Evolutionary conservation across 1,140 invertebrate species (phyloP), one percentile per base, ranked within the genome.

Genomic region (Eueides isabella): DNA sequence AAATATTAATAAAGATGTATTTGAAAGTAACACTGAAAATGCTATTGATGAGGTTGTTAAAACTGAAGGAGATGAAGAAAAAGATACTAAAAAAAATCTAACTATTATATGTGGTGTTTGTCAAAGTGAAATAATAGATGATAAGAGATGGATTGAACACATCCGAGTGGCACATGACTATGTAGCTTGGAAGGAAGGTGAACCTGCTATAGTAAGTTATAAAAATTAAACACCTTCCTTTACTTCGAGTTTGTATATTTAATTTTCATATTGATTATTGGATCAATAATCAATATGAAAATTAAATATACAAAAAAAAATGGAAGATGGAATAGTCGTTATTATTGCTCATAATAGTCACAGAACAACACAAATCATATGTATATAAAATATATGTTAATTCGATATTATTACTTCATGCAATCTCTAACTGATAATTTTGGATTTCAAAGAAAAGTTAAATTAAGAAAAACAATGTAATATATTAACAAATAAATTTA

Each of bases 41-140:
- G 14, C 6, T 31, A 67, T 48, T 26, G 48, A 26, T 4, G 26
- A 7, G 9, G 23, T 3, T 12, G 19, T 23, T 9, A 2, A n/a
- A 19, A 44, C n/a, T 19, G 41, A 48, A 19, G n/a, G 6, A 19
- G 23, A 26, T 23, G 23, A 26, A 55, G 19, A 55, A 55, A 11
- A n/a, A 30, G 30, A 61, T 26, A 23, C 33, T 61, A 9, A 61
- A 31, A 14, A 11, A 23, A 33, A 12, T 7, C 26, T 23, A 3
- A n/a, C 5, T 28, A 41, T 79, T 2, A 77, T 72, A 67, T 93
- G 93, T 81, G 89, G 78, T 41, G 83, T 88, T 2, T 94, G 92
- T 75, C 63, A 66, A 9, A 30, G 84, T 67, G 72, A 72, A 30
- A 55, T 83, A 14, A 26, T 38, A 2, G 71, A 48, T 35, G 44